Evolutionary conservation across 2,797 vertebrate species (phyloP), one percentile per base, ranked within the genome.

Genomic region (Ispidina picta): DNA sequence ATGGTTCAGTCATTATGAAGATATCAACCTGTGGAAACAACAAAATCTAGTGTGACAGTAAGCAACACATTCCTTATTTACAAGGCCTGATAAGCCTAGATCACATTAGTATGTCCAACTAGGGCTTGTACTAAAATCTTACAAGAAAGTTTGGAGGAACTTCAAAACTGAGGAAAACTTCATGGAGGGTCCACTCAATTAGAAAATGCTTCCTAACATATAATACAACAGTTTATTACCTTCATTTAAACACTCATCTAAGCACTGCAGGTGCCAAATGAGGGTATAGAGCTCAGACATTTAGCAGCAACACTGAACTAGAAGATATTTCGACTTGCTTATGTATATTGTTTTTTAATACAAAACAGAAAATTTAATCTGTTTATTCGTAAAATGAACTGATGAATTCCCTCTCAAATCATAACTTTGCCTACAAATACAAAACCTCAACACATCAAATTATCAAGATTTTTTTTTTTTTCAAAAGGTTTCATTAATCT

Each of bases 1-100:
- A 98, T 1, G 99, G 99, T 80, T 99, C 98, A 6, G 98, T 98
- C 98, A 99, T 99, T 78, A 99, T 96, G 78, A 99, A 97, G 93
- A 99, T 97, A 94, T 99, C 99, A 83, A 99, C 99, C 99, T 99
- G 94, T 39, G 74, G 89, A 86, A 56, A 1, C 64, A 60, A 70
- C 3, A 9, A 22, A 22, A 78, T 21, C 33, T 29, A 25, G 25
- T 58, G 51, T 25, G 18, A 31, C 0, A 72, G 59, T 0, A 72
- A 33, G 44, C 28, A 90, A 49, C 63, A 52, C 15, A 16, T 1
- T 5, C 33, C 3, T 7, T 20, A 11, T 19, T 66, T 44, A 35
- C 19, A 54, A 37, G 26, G 33, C 66, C 22, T 66, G 28, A 16
- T 56, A 72, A 71, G 48, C 17, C 35, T 19, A 46, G 5, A 23